These are phyloP conservation scores for Anseranas semipalmata DNA, from an alignment of 2,113 vertebrate genomes.

Conservation along the genomic window DNA sequence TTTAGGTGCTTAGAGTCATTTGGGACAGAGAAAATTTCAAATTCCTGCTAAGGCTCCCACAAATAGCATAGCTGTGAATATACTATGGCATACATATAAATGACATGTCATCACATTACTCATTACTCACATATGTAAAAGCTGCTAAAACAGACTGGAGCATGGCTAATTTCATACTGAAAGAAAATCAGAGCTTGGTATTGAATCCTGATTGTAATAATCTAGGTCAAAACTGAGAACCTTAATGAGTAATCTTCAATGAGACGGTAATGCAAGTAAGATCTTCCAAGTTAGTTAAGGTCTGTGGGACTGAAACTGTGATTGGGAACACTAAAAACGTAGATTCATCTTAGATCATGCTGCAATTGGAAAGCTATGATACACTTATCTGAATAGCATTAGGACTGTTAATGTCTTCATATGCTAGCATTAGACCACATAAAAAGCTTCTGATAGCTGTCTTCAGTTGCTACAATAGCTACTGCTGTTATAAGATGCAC, in stretches of 20 bases:
- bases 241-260: not conserved
- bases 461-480: not conserved
- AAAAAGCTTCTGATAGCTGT: not conserved
- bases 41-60: not conserved
- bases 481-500: not conserved
- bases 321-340: not conserved
- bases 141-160: not conserved
- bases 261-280: not conserved
- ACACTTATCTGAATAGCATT: not conserved
- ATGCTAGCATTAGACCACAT: not conserved
- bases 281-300: not conserved
- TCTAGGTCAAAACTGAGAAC: not conserved
- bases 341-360: not conserved
- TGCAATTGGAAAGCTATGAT: not conserved
- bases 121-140: not conserved
- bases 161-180: not conserved
- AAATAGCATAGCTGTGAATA: not conserved
- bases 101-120: not conserved
- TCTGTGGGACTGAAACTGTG: not conserved
- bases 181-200: not conserved
- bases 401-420: not conserved
- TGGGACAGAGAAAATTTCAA: not conserved
- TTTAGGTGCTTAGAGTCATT: not conserved
- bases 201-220: not conserved
- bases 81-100: rapidly evolving